A percentile compares a stretch with the other conserved stretches of the same genome.
Evolutionary conservation across 2,888 invertebrate genomes (phyloP).

Genomic region (Zele albiditarsus): DNA sequence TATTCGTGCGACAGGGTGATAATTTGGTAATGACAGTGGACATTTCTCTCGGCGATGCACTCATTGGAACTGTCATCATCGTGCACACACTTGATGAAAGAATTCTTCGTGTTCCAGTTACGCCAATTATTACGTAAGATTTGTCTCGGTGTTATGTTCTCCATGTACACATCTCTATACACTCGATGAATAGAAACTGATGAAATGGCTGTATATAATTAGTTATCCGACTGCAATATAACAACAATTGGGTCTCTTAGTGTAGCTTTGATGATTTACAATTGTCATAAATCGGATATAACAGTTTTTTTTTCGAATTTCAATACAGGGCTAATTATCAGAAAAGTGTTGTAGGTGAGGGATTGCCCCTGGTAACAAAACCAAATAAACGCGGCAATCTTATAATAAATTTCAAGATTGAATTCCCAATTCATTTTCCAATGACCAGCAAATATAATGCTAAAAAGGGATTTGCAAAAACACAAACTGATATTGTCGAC

Average conservation of each 20-base stretch:
- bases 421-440: conserved; percentile 76
- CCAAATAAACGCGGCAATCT: conserved; percentile 80
- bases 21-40: conserved; percentile 79
- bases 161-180: conserved; percentile 5
- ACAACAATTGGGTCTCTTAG: neutral
- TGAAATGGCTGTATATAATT: neutral
- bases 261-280: neutral
- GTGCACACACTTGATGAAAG: conserved; percentile 83
- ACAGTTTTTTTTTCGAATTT: conserved; percentile 27
- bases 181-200: neutral
- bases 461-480: conserved; percentile 59
- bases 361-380: conserved; percentile 80
- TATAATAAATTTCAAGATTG: conserved; percentile 79
- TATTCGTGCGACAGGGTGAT: conserved; percentile 79
- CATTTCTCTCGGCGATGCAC: conserved; percentile 81
- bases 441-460: conserved; percentile 71
- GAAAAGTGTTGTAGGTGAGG: conserved; percentile 82
- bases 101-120: conserved; percentile 79
- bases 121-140: conserved; percentile 80
- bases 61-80: conserved; percentile 80
- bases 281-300: neutral
- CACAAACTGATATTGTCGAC: neutral
- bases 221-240: neutral
- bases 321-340: conserved; percentile 77
- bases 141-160: conserved; percentile 19